These are phyloP conservation scores for Tichodroma muraria DNA, from an alignment of 2,113 vertebrate species.

Conservation along the genomic window DNA sequence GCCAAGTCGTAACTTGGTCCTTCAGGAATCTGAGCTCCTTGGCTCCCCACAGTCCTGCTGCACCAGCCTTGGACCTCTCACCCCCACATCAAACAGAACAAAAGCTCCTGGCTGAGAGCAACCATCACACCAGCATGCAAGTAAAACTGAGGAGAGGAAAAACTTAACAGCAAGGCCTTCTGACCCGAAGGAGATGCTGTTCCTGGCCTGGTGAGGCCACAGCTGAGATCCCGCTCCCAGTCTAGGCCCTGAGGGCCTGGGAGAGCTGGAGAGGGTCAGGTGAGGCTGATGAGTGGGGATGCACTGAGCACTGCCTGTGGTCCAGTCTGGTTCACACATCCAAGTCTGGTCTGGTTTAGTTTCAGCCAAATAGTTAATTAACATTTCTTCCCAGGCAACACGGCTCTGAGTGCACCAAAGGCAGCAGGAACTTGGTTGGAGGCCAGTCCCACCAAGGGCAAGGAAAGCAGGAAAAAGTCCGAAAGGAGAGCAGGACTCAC, in stretches of 20 bases:
- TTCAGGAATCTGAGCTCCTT: not conserved
- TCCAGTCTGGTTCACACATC: not conserved
- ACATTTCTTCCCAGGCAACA: not conserved
- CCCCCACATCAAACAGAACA: not conserved
- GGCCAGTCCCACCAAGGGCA: not conserved
- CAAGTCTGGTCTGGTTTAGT: not conserved
- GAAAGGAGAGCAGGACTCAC: slow-evolving; percentile 58
- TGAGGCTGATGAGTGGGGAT: not conserved
- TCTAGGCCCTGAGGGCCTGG: not conserved
- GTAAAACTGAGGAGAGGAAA: not conserved
- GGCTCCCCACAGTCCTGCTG: not conserved
- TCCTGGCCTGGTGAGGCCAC: not conserved
- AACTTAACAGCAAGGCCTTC: not conserved
- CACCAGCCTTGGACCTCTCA: not conserved
- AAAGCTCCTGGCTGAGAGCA: not conserved
- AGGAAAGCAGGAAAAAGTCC: not conserved
- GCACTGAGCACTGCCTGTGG: not conserved
- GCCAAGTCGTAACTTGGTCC: not conserved
- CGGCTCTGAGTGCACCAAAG: not conserved
- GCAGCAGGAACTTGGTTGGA: not conserved
- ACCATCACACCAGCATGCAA: not conserved
- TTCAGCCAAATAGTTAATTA: not conserved
- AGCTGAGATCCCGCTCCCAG: accelerated
- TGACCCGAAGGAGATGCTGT: not conserved
- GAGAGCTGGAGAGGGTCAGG: not conserved